A percentile compares a stretch with the other conserved stretches of the same genome.
These are phyloP conservation scores for Villa cingulata DNA, from an alignment of 2,888 invertebrate species.

Conservation along the genomic window DNA sequence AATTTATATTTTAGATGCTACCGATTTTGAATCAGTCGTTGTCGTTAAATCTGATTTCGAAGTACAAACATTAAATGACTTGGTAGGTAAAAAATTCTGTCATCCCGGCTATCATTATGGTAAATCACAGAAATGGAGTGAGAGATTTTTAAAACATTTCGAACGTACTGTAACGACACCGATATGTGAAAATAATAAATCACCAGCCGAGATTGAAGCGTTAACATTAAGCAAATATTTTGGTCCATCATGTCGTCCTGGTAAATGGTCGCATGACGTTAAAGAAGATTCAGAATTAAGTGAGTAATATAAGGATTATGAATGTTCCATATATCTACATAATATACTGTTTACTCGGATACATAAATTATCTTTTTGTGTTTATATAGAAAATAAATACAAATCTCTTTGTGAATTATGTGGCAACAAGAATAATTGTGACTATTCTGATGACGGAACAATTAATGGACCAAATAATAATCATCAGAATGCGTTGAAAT, in stretches of 20 bases:
- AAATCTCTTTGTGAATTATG: constrained; percentile 42
- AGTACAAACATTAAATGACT: constrained; percentile 35
- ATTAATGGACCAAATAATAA: neutral
- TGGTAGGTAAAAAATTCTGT: constrained; percentile 44
- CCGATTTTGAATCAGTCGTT: constrained; percentile 46
- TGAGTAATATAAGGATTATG: constrained; percentile 32
- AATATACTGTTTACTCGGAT: no score
- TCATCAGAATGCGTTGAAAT: constrained; percentile 41
- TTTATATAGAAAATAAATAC: constrained; percentile 42
- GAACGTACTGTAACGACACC: constrained; percentile 34
- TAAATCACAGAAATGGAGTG: constrained; percentile 37
- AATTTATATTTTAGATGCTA: constrained; percentile 14
- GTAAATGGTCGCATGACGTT: constrained; percentile 46
- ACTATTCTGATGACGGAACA: constrained; percentile 8
- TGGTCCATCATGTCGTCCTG: constrained; percentile 57
- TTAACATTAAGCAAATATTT: constrained; percentile 49
- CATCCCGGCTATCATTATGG: constrained; percentile 49
- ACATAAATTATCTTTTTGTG: constrained; percentile 4
- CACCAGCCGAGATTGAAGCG: constrained; percentile 47
- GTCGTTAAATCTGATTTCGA: constrained; percentile 40
- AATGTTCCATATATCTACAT: neutral
- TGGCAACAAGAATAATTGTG: constrained; percentile 15
- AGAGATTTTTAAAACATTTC: constrained; percentile 45
- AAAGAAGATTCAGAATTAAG: constrained; percentile 43
- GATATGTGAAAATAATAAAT: constrained; percentile 26